These are phyloP conservation scores for Porites lutea DNA, from an alignment of 64 coral and sea anemone species.

Conservation along the genomic window DNA sequence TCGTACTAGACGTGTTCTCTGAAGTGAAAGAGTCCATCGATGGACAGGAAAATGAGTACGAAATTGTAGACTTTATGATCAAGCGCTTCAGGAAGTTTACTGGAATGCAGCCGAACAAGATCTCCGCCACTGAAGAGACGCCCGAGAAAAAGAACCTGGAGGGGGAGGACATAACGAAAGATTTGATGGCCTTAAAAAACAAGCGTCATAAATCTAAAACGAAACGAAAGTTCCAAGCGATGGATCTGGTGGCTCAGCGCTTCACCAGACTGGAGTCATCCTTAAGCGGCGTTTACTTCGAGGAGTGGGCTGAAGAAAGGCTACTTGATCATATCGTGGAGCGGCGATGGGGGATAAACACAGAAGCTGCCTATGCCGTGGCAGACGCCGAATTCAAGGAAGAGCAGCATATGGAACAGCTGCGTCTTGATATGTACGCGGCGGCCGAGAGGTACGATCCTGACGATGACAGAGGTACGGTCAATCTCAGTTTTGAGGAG, in stretches of 20 bases:
- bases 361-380: slow-evolving; percentile 67
- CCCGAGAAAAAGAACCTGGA: slow-evolving; percentile 75
- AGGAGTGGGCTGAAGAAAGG: slow-evolving; percentile 89
- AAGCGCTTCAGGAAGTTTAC: slow-evolving; percentile 75
- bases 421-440: slow-evolving; percentile 84
- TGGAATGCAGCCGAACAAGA: slow-evolving; percentile 81
- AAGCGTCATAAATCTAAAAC: slow-evolving; percentile 53
- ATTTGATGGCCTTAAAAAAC: slow-evolving; percentile 57
- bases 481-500: slow-evolving; percentile 56
- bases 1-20: slow-evolving; percentile 87
- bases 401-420: slow-evolving; percentile 71
- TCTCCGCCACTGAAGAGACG: slow-evolving; percentile 51
- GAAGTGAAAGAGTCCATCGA: slow-evolving; percentile 76
- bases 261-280: slow-evolving; percentile 83
- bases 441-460: slow-evolving; percentile 77
- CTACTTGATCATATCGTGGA: slow-evolving; percentile 88
- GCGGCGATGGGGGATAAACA: slow-evolving; percentile 80
- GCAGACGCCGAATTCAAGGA: slow-evolving; percentile 66
- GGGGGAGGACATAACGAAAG: slow-evolving; percentile 69
- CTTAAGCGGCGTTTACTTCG: slow-evolving; percentile 82
- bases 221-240: slow-evolving; percentile 34
- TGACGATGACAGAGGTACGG: slow-evolving; percentile 27
- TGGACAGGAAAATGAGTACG: slow-evolving; percentile 75
- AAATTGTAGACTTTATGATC: slow-evolving; percentile 90
- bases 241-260: slow-evolving; percentile 65